These are phyloP conservation scores for Ramazzottius varieornatus DNA, from an alignment of 2,888 invertebrate species.

Conservation along the genomic window DNA sequence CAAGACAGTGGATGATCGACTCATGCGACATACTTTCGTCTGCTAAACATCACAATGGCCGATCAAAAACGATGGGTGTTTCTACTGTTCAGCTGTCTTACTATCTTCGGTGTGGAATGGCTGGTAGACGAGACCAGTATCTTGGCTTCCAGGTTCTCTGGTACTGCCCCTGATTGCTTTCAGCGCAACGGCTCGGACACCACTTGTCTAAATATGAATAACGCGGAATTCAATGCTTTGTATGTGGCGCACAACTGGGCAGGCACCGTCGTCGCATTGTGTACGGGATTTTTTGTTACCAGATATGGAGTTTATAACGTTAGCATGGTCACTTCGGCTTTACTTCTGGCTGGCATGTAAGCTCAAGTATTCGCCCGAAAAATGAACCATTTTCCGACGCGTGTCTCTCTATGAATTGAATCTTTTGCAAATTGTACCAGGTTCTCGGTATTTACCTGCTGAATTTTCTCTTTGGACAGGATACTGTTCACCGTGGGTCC, in stretches of 20 bases:
- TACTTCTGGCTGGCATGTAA: background rate
- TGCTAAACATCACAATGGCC: no score
- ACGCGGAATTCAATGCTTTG: background rate
- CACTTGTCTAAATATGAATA: background rate
- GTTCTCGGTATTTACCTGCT: background rate
- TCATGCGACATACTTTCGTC: no score
- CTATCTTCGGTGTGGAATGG: no score
- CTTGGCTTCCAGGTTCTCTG: no score
- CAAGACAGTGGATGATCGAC: no score
- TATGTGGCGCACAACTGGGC: background rate
- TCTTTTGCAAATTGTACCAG: background rate
- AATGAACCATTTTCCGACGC: background rate
- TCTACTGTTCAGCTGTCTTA: no score
- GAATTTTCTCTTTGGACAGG: background rate
- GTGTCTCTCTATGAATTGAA: background rate
- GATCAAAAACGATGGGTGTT: no score
- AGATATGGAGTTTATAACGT: background rate
- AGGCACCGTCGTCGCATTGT: background rate
- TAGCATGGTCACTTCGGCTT: background rate
- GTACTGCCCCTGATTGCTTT: no score
- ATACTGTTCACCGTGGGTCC: background rate
- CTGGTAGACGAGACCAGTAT: no score
- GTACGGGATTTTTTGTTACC: background rate
- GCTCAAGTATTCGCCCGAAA: background rate
- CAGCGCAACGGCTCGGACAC: background rate